Conservation (phyloP, 2,888 invertebrate genomes). For the Acheta domesticus region DNA sequence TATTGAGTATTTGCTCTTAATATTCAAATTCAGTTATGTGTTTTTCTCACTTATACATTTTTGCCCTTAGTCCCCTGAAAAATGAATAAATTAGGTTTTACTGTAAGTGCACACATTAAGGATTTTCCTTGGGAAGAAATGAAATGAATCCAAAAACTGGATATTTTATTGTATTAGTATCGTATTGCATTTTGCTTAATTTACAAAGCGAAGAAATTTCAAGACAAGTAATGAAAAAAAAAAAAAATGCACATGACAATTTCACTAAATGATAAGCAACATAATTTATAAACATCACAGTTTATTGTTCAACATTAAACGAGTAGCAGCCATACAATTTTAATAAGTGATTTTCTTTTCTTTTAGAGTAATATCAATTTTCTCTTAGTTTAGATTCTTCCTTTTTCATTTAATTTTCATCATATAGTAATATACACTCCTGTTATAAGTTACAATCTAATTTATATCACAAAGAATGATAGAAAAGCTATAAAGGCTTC, state of each 20-base stretch:
- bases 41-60: no score
- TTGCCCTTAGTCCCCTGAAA: no score
- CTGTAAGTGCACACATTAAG: no score
- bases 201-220: no score
- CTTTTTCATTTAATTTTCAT: background rate
- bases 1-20: no score
- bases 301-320: background rate
- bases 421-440: background rate
- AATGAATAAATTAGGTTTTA: no score
- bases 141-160: no score
- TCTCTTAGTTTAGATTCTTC: background rate
- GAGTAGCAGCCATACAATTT: background rate
- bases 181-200: no score
- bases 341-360: background rate
- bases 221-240: no score
- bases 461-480: background rate
- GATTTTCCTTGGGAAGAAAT: no score
- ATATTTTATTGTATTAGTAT: no score
- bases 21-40: no score
- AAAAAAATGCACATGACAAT: background rate
- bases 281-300: slow-evolving; percentile 11
- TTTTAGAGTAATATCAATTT: background rate
- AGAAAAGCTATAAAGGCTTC: background rate
- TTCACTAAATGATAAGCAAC: background rate
- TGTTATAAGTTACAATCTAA: slow-evolving; percentile 1